Percentiles rank a stretch among this genome's conserved stretches.
phyloP scores from a whole-genome alignment of 2,888 invertebrate genomes.

The Tetropium fuscum region DNA sequence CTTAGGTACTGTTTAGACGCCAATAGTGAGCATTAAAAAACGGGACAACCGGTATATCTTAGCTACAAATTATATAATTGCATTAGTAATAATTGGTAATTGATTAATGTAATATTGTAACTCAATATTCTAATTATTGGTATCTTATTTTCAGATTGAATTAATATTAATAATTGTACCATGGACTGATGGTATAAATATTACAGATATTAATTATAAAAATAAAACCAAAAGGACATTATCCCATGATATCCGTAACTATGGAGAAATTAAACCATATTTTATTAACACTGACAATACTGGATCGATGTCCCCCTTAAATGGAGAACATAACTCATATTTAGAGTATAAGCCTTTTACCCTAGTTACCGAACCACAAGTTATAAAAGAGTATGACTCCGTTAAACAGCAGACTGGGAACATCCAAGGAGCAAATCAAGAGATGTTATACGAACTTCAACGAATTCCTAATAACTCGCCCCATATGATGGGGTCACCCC shows the following conservation, averaged over 20 bases:
- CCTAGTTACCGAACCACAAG: background rate
- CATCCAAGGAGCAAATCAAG: slow-evolving; percentile 53
- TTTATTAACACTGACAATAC: slow-evolving; percentile 42
- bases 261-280: slow-evolving; percentile 46
- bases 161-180: background rate
- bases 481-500: too few relatives aligned
- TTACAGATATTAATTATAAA: background rate
- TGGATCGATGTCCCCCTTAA: background rate
- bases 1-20: too few relatives aligned
- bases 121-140: background rate
- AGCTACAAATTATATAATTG: too few relatives aligned
- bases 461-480: slow-evolving; percentile 57
- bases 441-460: slow-evolving; percentile 58
- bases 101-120: too few relatives aligned
- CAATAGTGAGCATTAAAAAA: too few relatives aligned
- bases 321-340: background rate
- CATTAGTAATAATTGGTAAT: too few relatives aligned
- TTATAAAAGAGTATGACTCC: background rate
- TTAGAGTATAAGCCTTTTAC: background rate
- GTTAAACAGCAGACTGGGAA: background rate
- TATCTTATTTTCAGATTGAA: slow-evolving; percentile 2
- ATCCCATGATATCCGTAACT: slow-evolving; percentile 39
- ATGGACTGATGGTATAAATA: background rate
- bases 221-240: slow-evolving; percentile 48
- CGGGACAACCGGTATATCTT: too few relatives aligned